Evolutionary conservation across 2,113 vertebrate genomes (phyloP).

Genomic region (Gallinago paraguaiae): DNA sequence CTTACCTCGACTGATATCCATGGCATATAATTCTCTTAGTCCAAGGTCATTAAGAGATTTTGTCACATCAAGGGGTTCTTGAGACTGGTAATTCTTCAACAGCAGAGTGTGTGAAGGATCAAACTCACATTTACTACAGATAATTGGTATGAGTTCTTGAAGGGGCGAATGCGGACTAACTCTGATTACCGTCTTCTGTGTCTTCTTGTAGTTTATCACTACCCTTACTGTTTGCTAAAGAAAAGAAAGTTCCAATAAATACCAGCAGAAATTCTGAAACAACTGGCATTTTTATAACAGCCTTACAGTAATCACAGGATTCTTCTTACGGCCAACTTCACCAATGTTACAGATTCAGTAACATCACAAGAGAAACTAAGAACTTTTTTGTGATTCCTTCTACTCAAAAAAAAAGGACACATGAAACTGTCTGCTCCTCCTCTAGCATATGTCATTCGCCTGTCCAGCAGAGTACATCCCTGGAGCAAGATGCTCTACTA

Average conservation of each 20-base stretch:
- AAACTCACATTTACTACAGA: conserved; percentile 97
- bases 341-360: neutral
- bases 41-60: conserved; percentile 90
- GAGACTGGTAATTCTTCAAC: conserved; percentile 85
- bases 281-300: neutral
- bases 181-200: conserved; percentile 92
- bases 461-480: neutral
- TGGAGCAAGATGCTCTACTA: neutral
- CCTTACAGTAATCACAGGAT: neutral
- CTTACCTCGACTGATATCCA: conserved; percentile 87
- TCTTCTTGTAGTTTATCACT: conserved; percentile 94
- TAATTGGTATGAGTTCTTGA: conserved; percentile 81
- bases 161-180: conserved; percentile 88
- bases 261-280: neutral
- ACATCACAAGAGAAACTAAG: neutral
- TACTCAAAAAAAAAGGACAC: neutral
- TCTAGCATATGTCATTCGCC: neutral
- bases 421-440: neutral
- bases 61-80: conserved; percentile 84
- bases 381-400: neutral
- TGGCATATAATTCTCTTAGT: conserved; percentile 91
- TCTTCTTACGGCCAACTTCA: neutral
- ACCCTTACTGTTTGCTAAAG: conserved; percentile 93
- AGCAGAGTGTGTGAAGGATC: conserved; percentile 83
- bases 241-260: conserved; percentile 25